Evolutionary conservation across 2,797 vertebrate species (phyloP).

Genomic region (Melanotaenia trifasciata): DNA sequence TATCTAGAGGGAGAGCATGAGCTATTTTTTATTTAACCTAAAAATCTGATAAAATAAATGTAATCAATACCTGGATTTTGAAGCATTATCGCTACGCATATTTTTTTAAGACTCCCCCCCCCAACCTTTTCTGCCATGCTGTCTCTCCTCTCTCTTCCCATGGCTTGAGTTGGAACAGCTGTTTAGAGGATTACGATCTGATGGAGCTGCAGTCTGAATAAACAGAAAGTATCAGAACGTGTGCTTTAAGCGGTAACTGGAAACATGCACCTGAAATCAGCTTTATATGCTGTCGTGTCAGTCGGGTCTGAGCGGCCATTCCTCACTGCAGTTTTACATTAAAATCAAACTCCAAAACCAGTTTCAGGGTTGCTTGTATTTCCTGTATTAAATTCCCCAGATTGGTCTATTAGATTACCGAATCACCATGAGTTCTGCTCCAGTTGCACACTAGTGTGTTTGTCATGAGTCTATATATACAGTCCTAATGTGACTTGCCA

Average conservation of each 20-base stretch:
- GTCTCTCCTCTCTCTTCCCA: conserved; percentile 50
- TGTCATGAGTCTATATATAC: conserved; percentile 22
- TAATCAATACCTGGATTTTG: conserved; percentile 48
- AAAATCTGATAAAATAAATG: conserved; percentile 52
- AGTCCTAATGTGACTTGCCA: conserved; percentile 9
- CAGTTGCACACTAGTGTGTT: conserved; percentile 21
- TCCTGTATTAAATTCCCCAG: conserved; percentile 43
- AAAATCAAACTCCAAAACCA: conserved; percentile 15
- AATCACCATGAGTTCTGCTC: conserved; percentile 31
- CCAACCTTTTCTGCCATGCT: background rate
- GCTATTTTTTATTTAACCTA: conserved; percentile 55
- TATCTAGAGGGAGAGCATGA: conserved; percentile 36
- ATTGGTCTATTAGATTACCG: conserved; percentile 46
- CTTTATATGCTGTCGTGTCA: conserved; percentile 41
- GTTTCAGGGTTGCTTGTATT: conserved; percentile 1
- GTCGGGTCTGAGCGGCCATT: conserved; percentile 52
- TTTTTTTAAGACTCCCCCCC: conserved; percentile 37
- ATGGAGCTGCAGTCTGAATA: conserved; percentile 75
- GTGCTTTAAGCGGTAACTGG: conserved; percentile 1
- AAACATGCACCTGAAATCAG: conserved; percentile 25
- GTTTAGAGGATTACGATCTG: conserved; percentile 80
- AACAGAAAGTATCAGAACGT: conserved; percentile 68
- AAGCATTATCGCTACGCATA: conserved; percentile 31
- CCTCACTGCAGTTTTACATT: conserved; percentile 13
- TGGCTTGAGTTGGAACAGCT: conserved; percentile 82